Percentiles rank a stretch among this genome's conserved stretches.
Conservation (phyloP, 2,888 invertebrate species). For the Caenorhabditis plicata region DNA sequence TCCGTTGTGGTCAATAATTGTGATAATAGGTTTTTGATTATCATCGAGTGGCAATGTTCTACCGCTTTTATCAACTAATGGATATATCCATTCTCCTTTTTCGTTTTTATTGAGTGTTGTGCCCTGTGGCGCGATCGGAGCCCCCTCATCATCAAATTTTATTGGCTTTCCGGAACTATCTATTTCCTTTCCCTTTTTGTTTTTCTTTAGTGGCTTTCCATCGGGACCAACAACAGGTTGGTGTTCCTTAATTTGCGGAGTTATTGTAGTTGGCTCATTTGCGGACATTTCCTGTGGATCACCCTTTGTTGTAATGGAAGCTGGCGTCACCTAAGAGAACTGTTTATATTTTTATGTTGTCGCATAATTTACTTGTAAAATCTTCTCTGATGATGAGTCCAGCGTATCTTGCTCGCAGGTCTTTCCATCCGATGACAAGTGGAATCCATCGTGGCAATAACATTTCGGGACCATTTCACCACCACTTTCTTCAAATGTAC, state of each 20-base stretch:
- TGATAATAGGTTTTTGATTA: conserved; percentile 38
- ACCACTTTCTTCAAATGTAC: conserved; percentile 48
- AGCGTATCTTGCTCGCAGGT: conserved; percentile 41
- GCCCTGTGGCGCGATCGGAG: conserved; percentile 48
- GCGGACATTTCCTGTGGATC: conserved; percentile 40
- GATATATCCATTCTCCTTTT: conserved; percentile 55
- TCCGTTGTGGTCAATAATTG: conserved; percentile 37
- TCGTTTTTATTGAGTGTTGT: conserved; percentile 44
- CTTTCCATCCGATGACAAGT: conserved; percentile 49
- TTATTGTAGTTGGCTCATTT: conserved; percentile 21
- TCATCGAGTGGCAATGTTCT: conserved; percentile 35
- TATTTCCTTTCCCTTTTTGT: conserved; percentile 42
- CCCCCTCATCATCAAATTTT: conserved; percentile 40
- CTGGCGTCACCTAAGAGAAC: conserved; percentile 31
- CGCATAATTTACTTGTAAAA: conserved; percentile 22
- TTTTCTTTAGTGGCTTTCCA: conserved; percentile 40
- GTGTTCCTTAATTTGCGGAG: background rate
- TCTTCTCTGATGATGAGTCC: conserved; percentile 21
- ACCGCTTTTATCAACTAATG: conserved; percentile 45
- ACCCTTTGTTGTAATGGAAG: conserved; percentile 33
- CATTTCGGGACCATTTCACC: conserved; percentile 44
- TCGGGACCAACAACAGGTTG: conserved; percentile 53
- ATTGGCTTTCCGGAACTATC: conserved; percentile 46
- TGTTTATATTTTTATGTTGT: background rate
- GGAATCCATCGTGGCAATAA: conserved; percentile 60